Evolutionary conservation across 2,888 invertebrate species (phyloP).

Genomic region (Pandemis corylana): DNA sequence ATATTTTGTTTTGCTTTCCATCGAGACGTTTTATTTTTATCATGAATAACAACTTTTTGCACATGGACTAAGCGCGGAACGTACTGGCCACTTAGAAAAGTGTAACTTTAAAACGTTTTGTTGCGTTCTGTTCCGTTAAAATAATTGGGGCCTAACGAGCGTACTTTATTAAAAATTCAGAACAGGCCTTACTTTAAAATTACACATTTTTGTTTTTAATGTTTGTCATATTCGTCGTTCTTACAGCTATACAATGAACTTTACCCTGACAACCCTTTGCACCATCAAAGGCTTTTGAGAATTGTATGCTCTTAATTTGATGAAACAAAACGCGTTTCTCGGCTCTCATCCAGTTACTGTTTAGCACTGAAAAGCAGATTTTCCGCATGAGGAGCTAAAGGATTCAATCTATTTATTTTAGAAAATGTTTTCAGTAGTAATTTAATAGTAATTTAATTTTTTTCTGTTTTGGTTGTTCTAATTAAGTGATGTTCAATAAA

Average conservation of each 20-base stretch:
- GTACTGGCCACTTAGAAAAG: background rate
- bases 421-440: background rate
- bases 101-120: background rate
- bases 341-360: background rate
- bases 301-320: slow-evolving; percentile 13
- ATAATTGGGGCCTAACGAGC: background rate
- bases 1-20: background rate
- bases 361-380: background rate
- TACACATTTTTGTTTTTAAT: background rate
- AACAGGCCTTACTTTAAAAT: too few species aligned
- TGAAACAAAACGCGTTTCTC: slow-evolving; percentile 11
- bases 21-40: background rate
- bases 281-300: slow-evolving; percentile 19
- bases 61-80: background rate
- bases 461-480: too few species aligned
- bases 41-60: background rate
- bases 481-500: too few species aligned
- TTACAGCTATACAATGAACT: background rate
- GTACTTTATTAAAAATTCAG: too few species aligned
- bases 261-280: background rate
- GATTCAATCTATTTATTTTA: background rate
- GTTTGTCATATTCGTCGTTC: background rate
- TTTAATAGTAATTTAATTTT: too few species aligned
- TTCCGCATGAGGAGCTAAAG: background rate
- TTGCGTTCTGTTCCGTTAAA: background rate